Percentiles rank a stretch among this genome's conserved stretches.
These are phyloP conservation scores for Lutraria rhynchaena DNA, from an alignment of 1,140 invertebrate genomes.

Conservation along the genomic window DNA sequence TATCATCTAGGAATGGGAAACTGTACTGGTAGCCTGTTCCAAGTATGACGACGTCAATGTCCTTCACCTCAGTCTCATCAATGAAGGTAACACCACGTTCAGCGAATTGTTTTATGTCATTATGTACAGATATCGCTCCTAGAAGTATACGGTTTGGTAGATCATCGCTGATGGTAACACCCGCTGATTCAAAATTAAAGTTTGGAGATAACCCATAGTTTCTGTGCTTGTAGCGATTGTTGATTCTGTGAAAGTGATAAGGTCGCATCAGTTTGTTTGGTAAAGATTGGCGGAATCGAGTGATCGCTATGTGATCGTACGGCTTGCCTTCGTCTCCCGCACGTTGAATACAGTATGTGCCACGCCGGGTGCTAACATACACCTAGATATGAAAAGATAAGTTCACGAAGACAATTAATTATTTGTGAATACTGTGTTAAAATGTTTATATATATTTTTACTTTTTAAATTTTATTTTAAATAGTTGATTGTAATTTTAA, in stretches of 20 bases:
- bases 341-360: conserved; percentile 62
- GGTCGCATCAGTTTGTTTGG: conserved; percentile 63
- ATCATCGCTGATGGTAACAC: conserved; percentile 82
- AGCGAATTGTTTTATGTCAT: conserved; percentile 76
- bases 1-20: conserved; percentile 73
- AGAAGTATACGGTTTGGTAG: conserved; percentile 83
- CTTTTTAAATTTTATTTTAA: too few species aligned
- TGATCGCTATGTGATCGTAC: conserved; percentile 67
- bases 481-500: too few species aligned
- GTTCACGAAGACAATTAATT: not conserved
- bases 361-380: conserved; percentile 64
- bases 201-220: conserved; percentile 66
- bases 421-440: too few species aligned
- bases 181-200: conserved; percentile 60
- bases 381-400: conserved; percentile 50
- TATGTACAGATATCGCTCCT: conserved; percentile 81
- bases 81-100: conserved; percentile 78
- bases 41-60: conserved; percentile 73
- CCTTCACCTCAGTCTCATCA: conserved; percentile 74
- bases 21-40: conserved; percentile 72
- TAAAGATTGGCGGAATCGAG: conserved; percentile 54
- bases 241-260: conserved; percentile 60
- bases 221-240: conserved; percentile 61
- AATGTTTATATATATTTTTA: too few species aligned
- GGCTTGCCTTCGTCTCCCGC: conserved; percentile 62